Percentiles rank a stretch among this genome's conserved stretches.
Evolutionary conservation across 2,797 vertebrate species (phyloP).

Genomic region (Eospalax fontanierii): DNA sequence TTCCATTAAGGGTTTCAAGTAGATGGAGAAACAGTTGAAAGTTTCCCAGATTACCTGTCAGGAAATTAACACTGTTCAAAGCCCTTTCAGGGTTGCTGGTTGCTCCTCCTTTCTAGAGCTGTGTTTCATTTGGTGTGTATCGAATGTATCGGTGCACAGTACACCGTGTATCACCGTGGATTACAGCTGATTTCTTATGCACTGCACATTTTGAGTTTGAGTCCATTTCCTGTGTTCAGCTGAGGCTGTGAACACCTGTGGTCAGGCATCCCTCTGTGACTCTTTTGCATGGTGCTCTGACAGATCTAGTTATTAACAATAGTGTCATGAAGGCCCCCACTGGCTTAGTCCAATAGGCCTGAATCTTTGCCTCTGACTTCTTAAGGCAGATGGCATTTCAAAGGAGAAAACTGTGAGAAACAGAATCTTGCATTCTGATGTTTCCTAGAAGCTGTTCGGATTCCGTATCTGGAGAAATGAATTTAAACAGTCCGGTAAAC

Average conservation of each 20-base stretch:
- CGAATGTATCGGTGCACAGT: rapidly evolving
- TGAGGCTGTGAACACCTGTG: not conserved
- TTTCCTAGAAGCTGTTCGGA: not conserved
- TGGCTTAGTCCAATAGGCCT: rapidly evolving
- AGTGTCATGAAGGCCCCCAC: not conserved
- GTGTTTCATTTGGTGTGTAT: not conserved
- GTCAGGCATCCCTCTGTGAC: not conserved
- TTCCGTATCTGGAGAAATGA: not conserved
- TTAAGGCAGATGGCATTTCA: not conserved
- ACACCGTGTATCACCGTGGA: rapidly evolving
- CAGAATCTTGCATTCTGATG: too few relatives aligned
- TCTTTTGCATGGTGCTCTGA: not conserved
- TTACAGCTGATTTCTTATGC: not conserved
- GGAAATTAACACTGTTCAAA: not conserved
- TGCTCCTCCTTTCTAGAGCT: not conserved
- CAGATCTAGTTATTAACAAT: too few relatives aligned
- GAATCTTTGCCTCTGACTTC: not conserved
- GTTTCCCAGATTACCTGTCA: not conserved
- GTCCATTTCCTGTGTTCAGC: not conserved
- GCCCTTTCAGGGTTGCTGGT: not conserved
- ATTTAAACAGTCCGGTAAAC: too few relatives aligned
- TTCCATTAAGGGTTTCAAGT: not conserved
- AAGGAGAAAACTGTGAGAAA: not conserved
- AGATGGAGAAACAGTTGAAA: not conserved
- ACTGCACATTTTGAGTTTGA: not conserved